These are phyloP conservation scores for Argyrosomus regius DNA, from an alignment of 2,797 vertebrate species.

Conservation along the genomic window DNA sequence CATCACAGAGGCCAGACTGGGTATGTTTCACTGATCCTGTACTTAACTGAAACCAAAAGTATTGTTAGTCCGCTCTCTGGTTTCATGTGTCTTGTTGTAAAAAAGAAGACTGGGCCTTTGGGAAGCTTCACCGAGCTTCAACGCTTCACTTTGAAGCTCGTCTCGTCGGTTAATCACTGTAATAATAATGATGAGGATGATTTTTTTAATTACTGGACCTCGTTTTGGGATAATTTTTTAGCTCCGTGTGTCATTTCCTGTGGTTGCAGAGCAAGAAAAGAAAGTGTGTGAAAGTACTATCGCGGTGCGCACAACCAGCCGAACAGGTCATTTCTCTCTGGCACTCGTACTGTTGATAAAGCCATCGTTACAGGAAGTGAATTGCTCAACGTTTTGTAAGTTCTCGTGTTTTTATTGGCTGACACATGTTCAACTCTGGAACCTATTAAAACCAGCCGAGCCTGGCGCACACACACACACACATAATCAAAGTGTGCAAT, in stretches of 20 bases:
- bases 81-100: conserved; percentile 59
- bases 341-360: conserved; percentile 39
- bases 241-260: not conserved
- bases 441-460: conserved; percentile 72
- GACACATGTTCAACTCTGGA: conserved; percentile 71
- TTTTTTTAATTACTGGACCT: conserved; percentile 11
- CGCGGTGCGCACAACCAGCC: conserved; percentile 27
- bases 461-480: conserved; percentile 22
- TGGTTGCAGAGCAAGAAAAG: conserved; percentile 13
- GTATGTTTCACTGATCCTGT: conserved; percentile 70
- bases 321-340: conserved; percentile 57
- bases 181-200: conserved; percentile 6
- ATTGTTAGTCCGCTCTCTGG: conserved; percentile 78
- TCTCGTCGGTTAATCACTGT: conserved; percentile 31
- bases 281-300: conserved; percentile 28
- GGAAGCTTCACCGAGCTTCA: conserved; percentile 22
- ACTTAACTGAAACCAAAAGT: conserved; percentile 79
- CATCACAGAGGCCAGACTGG: conserved; percentile 66
- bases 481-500: conserved; percentile 31
- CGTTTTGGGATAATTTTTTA: not conserved
- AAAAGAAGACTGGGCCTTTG: conserved; percentile 13
- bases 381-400: conserved; percentile 61
- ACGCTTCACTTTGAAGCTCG: conserved; percentile 20
- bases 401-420: conserved; percentile 76
- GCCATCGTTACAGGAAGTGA: conserved; percentile 62